Evolutionary conservation across 2,888 invertebrate species (phyloP).

Genomic region (Dioctria linearis): DNA sequence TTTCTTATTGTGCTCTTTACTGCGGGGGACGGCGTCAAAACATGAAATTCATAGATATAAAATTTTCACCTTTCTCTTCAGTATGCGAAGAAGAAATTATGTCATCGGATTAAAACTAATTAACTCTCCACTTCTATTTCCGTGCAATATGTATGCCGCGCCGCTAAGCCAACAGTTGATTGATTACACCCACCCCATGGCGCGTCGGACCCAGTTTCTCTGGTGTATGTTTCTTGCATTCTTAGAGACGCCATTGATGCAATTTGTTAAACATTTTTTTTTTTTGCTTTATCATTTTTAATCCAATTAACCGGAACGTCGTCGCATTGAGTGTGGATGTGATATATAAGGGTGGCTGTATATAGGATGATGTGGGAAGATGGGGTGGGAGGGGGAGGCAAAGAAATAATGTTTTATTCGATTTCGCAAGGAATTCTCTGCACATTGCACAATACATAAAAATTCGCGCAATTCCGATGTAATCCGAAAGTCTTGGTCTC

Average conservation of each 20-base stretch:
- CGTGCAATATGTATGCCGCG: not conserved
- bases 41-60: not conserved
- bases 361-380: too few species aligned
- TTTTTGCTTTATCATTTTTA: conserved; percentile 11
- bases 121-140: conserved; percentile 32
- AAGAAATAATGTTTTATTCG: conserved; percentile 16
- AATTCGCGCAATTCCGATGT: conserved; percentile 25
- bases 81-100: not conserved
- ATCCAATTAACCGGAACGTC: conserved; percentile 34
- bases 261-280: conserved; percentile 6
- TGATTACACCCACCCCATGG: not conserved
- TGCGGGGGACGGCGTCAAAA: not conserved
- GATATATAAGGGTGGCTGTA: too few species aligned
- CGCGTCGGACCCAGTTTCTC: not conserved
- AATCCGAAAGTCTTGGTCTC: too few species aligned
- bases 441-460: conserved; percentile 31
- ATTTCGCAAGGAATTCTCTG: not conserved
- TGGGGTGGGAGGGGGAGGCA: not conserved
- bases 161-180: not conserved
- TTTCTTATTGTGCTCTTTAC: not conserved
- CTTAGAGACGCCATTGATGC: conserved; percentile 23
- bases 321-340: not conserved
- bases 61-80: not conserved
- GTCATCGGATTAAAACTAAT: conserved; percentile 28
- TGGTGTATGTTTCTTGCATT: not conserved